phyloP scores from a whole-genome alignment of 2,797 vertebrate species.

The Cynodonichthys magdalenae region DNA sequence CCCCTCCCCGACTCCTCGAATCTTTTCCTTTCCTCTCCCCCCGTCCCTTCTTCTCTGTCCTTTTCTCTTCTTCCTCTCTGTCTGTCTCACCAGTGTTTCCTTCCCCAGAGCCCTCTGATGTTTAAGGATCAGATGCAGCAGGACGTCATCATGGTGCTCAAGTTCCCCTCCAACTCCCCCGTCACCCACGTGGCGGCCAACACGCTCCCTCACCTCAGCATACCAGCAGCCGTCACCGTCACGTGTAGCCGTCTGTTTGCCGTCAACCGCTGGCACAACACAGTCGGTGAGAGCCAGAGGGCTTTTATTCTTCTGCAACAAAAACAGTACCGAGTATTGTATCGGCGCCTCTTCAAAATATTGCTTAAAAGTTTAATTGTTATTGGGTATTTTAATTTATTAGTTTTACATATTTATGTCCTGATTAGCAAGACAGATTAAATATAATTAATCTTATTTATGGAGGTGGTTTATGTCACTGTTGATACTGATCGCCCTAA shows the following conservation, averaged over 20 bases:
- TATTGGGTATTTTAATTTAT: too few relatives aligned
- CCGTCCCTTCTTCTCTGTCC: slow-evolving; percentile 53
- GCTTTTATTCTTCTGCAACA: neutral
- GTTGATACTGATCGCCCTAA: too few relatives aligned
- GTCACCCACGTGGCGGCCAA: slow-evolving; percentile 98
- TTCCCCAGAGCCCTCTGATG: slow-evolving; percentile 99
- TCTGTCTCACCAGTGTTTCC: slow-evolving; percentile 97
- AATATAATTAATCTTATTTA: neutral
- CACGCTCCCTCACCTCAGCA: slow-evolving; percentile 95
- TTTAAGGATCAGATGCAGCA: slow-evolving; percentile 99
- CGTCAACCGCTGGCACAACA: slow-evolving; percentile 99
- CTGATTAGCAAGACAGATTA: too few relatives aligned
- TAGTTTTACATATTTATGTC: too few relatives aligned
- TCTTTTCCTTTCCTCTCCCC: neutral
- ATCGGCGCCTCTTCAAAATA: too few relatives aligned
- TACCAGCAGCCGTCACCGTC: slow-evolving; percentile 96
- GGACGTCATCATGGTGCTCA: slow-evolving; percentile 99
- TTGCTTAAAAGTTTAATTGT: too few relatives aligned
- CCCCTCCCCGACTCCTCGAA: neutral
- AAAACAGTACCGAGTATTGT: neutral
- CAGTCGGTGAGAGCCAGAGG: slow-evolving; percentile 84
- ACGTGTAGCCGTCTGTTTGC: slow-evolving; percentile 97
- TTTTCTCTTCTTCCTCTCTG: slow-evolving; percentile 69
- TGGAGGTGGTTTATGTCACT: neutral
- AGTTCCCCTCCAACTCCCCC: slow-evolving; percentile 98